phyloP scores from a whole-genome alignment of 2,888 invertebrate genomes.

The Cryptocephalus moraei region DNA sequence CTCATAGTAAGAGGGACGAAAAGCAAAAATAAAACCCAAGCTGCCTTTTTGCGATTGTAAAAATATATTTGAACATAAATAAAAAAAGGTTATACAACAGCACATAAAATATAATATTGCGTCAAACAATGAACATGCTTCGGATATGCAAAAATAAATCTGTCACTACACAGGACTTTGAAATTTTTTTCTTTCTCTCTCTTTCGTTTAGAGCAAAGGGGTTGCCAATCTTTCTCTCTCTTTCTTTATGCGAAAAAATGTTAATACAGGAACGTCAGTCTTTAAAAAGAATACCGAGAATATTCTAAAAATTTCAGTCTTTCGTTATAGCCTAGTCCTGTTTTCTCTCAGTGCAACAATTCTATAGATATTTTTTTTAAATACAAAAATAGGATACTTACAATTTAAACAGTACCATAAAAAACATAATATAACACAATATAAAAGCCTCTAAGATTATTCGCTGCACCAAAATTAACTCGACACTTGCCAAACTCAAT shows the following conservation, averaged over 20 bases:
- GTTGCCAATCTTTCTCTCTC: conserved; percentile 36
- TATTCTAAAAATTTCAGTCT: conserved; percentile 25
- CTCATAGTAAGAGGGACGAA: neutral
- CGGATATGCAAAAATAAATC: conserved; percentile 36
- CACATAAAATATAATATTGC: conserved; percentile 42
- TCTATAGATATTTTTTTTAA: conserved; percentile 19
- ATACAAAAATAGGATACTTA: conserved; percentile 14
- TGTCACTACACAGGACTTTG: conserved; percentile 26
- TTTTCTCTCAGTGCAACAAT: conserved; percentile 26
- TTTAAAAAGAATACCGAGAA: conserved; percentile 31
- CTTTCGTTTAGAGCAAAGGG: conserved; percentile 23
- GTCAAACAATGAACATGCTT: conserved; percentile 41
- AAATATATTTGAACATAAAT: conserved; percentile 43
- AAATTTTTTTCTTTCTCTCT: conserved; percentile 25
- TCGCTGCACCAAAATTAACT: too few species aligned
- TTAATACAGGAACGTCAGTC: conserved; percentile 22
- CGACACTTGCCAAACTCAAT: too few species aligned
- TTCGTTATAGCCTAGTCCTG: conserved; percentile 29
- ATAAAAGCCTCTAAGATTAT: conserved; percentile 17
- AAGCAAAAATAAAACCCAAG: conserved; percentile 40
- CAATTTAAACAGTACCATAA: too few species aligned
- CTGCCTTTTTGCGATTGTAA: conserved; percentile 38
- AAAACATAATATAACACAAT: conserved; percentile 7
- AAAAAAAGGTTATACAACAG: conserved; percentile 38
- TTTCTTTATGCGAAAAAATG: conserved; percentile 1